These are phyloP conservation scores for Oryzias celebensis DNA, from an alignment of 2,113 vertebrate species.

Conservation along the genomic window DNA sequence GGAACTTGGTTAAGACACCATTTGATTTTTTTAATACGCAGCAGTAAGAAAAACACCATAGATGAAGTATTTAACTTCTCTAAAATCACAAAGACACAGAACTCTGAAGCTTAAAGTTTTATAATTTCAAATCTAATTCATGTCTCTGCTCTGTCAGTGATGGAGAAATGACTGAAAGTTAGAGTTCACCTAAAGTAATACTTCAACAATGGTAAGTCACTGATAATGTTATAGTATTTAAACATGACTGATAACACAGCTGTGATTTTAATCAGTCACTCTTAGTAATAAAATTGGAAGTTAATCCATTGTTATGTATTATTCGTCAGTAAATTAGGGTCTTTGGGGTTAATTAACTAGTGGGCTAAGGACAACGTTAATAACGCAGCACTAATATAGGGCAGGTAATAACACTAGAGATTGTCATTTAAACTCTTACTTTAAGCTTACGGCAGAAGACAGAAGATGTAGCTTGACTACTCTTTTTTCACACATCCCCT, in stretches of 20 bases:
- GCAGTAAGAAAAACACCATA: no score
- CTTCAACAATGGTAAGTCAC: constrained; percentile 47
- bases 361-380: constrained; percentile 74
- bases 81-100: not conserved
- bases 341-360: constrained; percentile 78
- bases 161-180: constrained; percentile 7
- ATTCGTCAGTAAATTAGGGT: constrained; percentile 76
- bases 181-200: constrained; percentile 26
- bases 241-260: constrained; percentile 66
- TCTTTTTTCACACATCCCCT: constrained; percentile 9
- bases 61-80: not conserved
- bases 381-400: constrained; percentile 72
- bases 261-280: constrained; percentile 76
- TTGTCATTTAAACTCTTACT: constrained; percentile 48
- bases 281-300: constrained; percentile 71
- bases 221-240: constrained; percentile 69
- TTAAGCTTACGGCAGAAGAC: constrained; percentile 17
- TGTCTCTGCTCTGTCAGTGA: constrained; percentile 9
- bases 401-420: constrained; percentile 66
- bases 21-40: no score
- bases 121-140: constrained; percentile 7
- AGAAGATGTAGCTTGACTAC: constrained; percentile 9
- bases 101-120: not conserved
- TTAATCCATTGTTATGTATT: constrained; percentile 77
- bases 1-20: no score